Percentiles rank a stretch among this genome's conserved stretches.
Conservation (phyloP, 2,113 vertebrate species). For the Pardalotus punctatus region DNA sequence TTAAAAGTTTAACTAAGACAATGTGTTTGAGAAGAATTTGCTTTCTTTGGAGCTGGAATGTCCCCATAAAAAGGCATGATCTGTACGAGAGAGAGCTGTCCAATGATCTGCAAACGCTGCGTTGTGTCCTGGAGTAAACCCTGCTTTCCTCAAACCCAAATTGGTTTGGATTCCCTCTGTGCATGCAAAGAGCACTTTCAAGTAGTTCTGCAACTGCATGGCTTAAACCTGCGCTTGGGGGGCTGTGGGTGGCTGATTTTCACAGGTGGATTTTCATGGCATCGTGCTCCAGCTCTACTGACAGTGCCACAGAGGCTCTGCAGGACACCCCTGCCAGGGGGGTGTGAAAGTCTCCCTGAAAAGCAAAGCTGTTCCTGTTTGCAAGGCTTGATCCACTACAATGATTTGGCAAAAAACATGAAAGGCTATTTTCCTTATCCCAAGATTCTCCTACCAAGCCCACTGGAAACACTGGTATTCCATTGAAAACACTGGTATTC, state of each 20-base stretch:
- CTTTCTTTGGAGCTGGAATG: slow-evolving; percentile 73
- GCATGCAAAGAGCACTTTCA: slow-evolving; percentile 17
- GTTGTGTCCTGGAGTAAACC: slow-evolving; percentile 60
- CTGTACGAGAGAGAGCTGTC: slow-evolving; percentile 26
- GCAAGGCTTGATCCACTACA: neutral
- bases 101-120: slow-evolving; percentile 44
- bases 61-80: slow-evolving; percentile 78
- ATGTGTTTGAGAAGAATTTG: slow-evolving; percentile 73
- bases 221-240: neutral
- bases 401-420: neutral
- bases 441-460: neutral
- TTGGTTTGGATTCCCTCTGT: slow-evolving; percentile 43
- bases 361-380: neutral
- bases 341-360: neutral
- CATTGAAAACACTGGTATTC: neutral
- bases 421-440: accelerated
- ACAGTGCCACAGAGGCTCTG: neutral
- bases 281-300: neutral
- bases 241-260: neutral
- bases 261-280: neutral
- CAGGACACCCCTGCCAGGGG: neutral
- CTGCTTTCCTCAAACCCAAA: slow-evolving; percentile 57
- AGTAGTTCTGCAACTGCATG: neutral
- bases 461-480: neutral
- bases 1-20: slow-evolving; percentile 75